Percentiles rank a stretch among this genome's conserved stretches.
Evolutionary conservation across 1,140 invertebrate species (phyloP).

Genomic region (Drosophila ambigua): DNA sequence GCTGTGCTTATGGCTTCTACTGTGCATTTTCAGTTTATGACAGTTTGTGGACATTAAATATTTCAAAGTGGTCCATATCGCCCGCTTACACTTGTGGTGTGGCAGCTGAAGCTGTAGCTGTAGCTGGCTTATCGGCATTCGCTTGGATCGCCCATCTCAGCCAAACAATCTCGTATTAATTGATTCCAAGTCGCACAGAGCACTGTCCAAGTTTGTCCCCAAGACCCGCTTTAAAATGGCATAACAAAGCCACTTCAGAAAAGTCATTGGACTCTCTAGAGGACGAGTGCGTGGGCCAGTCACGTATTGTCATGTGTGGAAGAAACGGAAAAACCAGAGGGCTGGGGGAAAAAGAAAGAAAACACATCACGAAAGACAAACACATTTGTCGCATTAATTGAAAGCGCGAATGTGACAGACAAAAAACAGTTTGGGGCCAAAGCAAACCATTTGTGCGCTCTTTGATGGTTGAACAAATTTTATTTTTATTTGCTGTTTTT

Average conservation of each 20-base stretch:
- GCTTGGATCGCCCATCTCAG: constrained; percentile 1
- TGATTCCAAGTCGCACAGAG: constrained; percentile 29
- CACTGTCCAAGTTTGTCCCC: constrained; percentile 14
- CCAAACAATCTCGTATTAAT: constrained; percentile 29
- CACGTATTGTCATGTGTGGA: constrained; percentile 11
- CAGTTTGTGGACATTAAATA: constrained; percentile 57
- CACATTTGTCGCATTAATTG: constrained; percentile 49
- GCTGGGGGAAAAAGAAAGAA: constrained; percentile 3
- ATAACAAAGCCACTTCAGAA: constrained; percentile 23
- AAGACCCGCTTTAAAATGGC: constrained; percentile 15
- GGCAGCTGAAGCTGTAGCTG: not conserved
- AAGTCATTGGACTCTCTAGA: constrained; percentile 34
- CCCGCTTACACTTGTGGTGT: constrained; percentile 9
- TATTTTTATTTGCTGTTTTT: constrained; percentile 38
- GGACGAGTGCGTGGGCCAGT: not conserved
- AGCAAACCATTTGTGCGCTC: constrained; percentile 12
- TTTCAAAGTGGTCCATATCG: constrained; percentile 36
- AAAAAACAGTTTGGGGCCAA: constrained; percentile 25
- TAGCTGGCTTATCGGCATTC: constrained; percentile 24
- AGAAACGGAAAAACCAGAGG: not conserved
- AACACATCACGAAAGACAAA: constrained; percentile 1
- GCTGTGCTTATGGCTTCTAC: constrained; percentile 31
- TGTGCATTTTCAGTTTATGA: constrained; percentile 66
- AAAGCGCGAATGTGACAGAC: constrained; percentile 44
- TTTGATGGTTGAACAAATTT: constrained; percentile 25